These are phyloP conservation scores for Latrodectus geometricus DNA, from an alignment of 1,140 invertebrate genomes.

Conservation along the genomic window DNA sequence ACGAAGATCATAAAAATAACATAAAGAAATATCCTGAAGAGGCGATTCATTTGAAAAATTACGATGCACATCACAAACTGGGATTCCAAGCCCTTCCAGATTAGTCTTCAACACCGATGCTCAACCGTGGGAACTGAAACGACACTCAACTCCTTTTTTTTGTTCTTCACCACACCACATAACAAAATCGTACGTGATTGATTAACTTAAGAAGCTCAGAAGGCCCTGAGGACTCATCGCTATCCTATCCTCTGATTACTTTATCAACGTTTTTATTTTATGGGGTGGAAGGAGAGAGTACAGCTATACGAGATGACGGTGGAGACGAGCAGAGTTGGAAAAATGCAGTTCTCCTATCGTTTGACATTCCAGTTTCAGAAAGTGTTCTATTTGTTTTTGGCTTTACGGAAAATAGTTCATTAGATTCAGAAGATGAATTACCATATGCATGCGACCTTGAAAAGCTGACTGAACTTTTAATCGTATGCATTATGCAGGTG, in stretches of 20 bases:
- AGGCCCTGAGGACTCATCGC: background rate
- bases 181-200: constrained; percentile 48
- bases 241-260: constrained; percentile 26
- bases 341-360: background rate
- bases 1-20: background rate
- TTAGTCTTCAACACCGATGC: constrained; percentile 35
- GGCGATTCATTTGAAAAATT: constrained; percentile 11
- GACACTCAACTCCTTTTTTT: constrained; percentile 22
- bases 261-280: constrained; percentile 45
- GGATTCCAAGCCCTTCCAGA: constrained; percentile 11
- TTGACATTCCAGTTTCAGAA: background rate
- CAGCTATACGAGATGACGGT: background rate
- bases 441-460: no score
- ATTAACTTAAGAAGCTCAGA: constrained; percentile 11
- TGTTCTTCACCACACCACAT: constrained; percentile 9
- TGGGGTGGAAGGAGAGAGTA: background rate
- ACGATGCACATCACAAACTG: constrained; percentile 31
- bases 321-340: constrained; percentile 7
- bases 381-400: background rate
- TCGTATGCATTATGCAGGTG: no score
- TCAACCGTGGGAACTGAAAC: constrained; percentile 50
- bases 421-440: no score
- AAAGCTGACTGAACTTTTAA: no score
- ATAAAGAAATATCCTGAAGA: background rate
- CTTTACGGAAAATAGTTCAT: background rate